phyloP scores from a whole-genome alignment of 2,113 vertebrate genomes.

The Oceanodroma tethys region DNA sequence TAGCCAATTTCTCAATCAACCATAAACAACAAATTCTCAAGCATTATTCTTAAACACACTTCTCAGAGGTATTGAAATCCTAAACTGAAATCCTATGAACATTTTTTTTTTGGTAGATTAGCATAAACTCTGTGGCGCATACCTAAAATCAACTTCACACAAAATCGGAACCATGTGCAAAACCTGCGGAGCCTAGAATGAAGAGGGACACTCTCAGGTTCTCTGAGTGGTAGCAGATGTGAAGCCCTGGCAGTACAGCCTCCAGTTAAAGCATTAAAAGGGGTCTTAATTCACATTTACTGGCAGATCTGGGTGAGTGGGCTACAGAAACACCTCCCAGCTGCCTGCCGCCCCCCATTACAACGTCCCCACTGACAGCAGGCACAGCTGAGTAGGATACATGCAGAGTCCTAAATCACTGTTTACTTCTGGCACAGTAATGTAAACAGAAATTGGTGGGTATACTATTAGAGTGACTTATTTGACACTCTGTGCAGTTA shows the following conservation, averaged over 20 bases:
- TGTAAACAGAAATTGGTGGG: background rate
- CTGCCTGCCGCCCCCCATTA: background rate
- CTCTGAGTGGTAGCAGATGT: slow-evolving; percentile 26
- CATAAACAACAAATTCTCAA: background rate
- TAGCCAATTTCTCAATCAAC: background rate
- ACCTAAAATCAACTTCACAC: background rate
- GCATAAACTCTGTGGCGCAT: background rate
- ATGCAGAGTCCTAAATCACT: background rate
- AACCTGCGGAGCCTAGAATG: background rate
- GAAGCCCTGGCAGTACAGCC: background rate
- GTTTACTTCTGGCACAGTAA: background rate
- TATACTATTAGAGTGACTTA: background rate
- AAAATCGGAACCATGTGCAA: background rate
- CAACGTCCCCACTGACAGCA: background rate
- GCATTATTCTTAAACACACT: background rate
- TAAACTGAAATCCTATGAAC: background rate
- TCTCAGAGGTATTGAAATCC: background rate
- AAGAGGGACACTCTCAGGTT: background rate
- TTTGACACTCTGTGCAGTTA: background rate
- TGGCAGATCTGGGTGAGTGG: background rate
- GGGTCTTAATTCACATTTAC: background rate
- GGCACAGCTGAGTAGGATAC: background rate
- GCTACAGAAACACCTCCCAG: background rate
- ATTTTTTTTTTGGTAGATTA: background rate
- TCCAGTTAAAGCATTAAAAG: background rate